A percentile compares a stretch with the other conserved stretches of the same genome.
These are phyloP conservation scores for Callipepla squamata DNA, from an alignment of 2,113 vertebrate species.

Conservation along the genomic window DNA sequence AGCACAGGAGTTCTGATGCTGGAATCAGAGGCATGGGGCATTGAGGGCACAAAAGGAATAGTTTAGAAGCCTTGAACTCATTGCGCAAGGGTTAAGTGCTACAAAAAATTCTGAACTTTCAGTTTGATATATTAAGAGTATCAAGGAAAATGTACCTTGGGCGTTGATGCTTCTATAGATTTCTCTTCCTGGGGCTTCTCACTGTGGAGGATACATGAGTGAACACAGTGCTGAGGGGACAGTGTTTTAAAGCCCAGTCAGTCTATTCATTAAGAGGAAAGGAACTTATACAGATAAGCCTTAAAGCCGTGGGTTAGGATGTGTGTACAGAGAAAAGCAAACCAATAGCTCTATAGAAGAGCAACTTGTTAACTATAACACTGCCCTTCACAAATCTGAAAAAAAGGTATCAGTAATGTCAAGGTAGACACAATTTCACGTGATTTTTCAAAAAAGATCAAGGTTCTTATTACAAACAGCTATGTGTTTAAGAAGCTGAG, in stretches of 20 bases:
- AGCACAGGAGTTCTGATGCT: rapidly evolving
- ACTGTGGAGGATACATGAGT: neutral
- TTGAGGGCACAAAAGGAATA: rapidly evolving
- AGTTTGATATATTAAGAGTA: neutral
- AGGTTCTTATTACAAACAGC: rapidly evolving
- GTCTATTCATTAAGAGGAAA: rapidly evolving
- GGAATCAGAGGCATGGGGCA: rapidly evolving
- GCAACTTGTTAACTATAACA: neutral
- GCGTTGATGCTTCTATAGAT: rapidly evolving
- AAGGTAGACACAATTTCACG: neutral
- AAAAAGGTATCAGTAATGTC: neutral
- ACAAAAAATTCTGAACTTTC: neutral
- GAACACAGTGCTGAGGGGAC: neutral
- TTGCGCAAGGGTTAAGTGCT: neutral
- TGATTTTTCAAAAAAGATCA: neutral
- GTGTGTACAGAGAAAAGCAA: rapidly evolving
- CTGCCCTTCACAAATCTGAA: neutral
- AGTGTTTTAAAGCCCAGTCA: neutral
- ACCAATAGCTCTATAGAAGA: neutral
- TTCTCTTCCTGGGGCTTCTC: neutral
- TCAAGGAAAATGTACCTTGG: neutral
- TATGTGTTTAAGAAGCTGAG: neutral
- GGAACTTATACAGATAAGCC: neutral
- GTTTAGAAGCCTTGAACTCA: neutral
- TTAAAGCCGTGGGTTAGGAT: neutral